Base-by-base conservation (phyloP, 2,888 invertebrate genomes). In the Cosmopolites sordidus region DNA sequence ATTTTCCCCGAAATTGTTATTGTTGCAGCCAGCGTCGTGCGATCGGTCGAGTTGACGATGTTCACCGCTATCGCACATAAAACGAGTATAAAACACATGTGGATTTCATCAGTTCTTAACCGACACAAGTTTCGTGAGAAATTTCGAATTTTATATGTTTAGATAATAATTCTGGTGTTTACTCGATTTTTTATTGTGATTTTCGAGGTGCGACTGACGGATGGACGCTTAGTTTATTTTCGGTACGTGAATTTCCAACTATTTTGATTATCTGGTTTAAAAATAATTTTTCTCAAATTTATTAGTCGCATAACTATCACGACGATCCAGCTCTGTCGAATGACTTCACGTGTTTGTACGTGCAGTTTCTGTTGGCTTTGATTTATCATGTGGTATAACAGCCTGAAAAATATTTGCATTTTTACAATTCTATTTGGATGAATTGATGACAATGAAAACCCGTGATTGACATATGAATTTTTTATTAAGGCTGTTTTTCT, bases 121-220 rank as follows among this genome's bases (percentile, higher is more conserved):
- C 33, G 40, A 16, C 40, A 40, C 5, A 16, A 9, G 17, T 40
- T 18, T 54, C 57, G 54, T 57, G 57, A 57, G 57, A 57, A 57
- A 51, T 57, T 54, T 54, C 41, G 44, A 54, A 50, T 57, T 57
- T 57, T 57, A 57, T 57, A 51, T 57, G 57, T 57, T 57, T 57
- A 51, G 53, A 57, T 57, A 57, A 54, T 57, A 47, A 50, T 49
- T 56, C 49, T 46, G 41, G 47, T 56, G 57, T 57, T 57, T 57
- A 57, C 54, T 22, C 42, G 44, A 48, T 52, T 52, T 56, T 56
- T 56, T 49, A 43, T 56, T 53, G 30, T 45, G 41, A 44, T 41
- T 49, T 50, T 44, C 42, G 48, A 54, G 57, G 54, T 57, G 57
- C 42, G 17, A 54, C 33, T 57, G 57, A 57, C 30, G 53, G 50